These are phyloP conservation scores for Cremastinae sp. DNA, from an alignment of 2,888 invertebrate genomes.

Conservation along the genomic window DNA sequence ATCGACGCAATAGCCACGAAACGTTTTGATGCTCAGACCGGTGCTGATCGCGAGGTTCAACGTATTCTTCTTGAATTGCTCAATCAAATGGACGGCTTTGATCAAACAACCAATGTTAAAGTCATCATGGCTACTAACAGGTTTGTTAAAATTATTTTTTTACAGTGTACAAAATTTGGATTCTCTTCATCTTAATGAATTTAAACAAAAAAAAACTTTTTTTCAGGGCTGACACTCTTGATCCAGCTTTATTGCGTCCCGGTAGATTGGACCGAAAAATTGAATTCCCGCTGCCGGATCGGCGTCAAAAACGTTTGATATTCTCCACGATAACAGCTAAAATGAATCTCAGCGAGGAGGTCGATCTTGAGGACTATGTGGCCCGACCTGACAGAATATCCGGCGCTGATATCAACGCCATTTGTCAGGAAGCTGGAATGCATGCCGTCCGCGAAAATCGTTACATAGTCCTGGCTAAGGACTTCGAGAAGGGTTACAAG, in stretches of 20 bases:
- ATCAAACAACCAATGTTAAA: slow-evolving; percentile 99
- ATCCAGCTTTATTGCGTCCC: slow-evolving; percentile 97
- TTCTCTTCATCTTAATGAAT: slow-evolving; percentile 22
- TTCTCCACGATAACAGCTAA: slow-evolving; percentile 98
- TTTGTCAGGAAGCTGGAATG: slow-evolving; percentile 99
- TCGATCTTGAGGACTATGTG: slow-evolving; percentile 99
- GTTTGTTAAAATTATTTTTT: slow-evolving; percentile 63
- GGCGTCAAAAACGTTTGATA: slow-evolving; percentile 94
- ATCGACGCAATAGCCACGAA: slow-evolving; percentile 99
- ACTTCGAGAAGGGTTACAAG: slow-evolving; percentile 99
- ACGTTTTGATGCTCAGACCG: slow-evolving; percentile 98
- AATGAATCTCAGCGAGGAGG: slow-evolving; percentile 99
- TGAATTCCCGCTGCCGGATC: slow-evolving; percentile 98
- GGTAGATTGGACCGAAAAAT: slow-evolving; percentile 99
- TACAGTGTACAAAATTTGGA: too few species aligned
- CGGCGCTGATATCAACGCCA: slow-evolving; percentile 99
- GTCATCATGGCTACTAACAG: slow-evolving; percentile 83
- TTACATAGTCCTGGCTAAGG: slow-evolving; percentile 98
- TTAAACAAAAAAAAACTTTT: not conserved
- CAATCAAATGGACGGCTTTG: slow-evolving; percentile 99
- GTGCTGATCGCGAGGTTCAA: slow-evolving; percentile 99
- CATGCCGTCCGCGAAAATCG: slow-evolving; percentile 99
- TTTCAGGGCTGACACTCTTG: slow-evolving; percentile 94
- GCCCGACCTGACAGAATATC: slow-evolving; percentile 99
- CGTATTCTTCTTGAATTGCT: slow-evolving; percentile 97